Evolutionary conservation across 2,888 invertebrate species (phyloP), one percentile per base, ranked within the genome.

Genomic region (Craniophora ligustri): DNA sequence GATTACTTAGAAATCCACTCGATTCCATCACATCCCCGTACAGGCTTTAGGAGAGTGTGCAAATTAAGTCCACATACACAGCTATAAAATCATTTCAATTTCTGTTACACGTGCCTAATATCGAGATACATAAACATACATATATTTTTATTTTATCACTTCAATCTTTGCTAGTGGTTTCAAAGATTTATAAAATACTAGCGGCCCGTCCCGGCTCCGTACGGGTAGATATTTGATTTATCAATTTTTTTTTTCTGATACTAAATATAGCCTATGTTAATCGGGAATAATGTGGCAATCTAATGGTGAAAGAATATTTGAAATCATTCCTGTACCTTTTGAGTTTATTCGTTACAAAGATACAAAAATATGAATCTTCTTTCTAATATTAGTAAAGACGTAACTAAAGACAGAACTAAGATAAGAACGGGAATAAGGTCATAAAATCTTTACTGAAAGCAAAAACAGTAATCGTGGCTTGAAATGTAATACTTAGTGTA

Each of bases 1-100:
- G 65, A 76, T 76, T 76, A 74, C 74, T 71, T 55, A 62, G 61
- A 66, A 67, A 72, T 72, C 70, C 67, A 66, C 67, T 69, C 60
- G 50, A 62, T 70, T 70, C 49, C 58, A 62, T 74, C 64, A 63
- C 55, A 49, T 56, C 42, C 53, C 34, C 44, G 48, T 65, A 60
- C 48, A 69, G 38, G 73, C 58, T 68, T 68, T 53, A 31, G 36
- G 41, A 59, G 51, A 38, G 47, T 44, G 40, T 49, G 61, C 44
- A 61, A 74, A 76, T 76, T 64, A 61, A 64, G 44, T 41, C 28
- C 13, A 42, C 39, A 34, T 19, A 53, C 39, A 50, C 40, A 44
- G 10, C 15, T 55, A 50, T 45, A 49, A 36, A 23, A 26, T n/a
- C 26, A 31, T 34, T 30, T 11, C 2, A 32, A 46, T 44, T 44